phyloP scores from a whole-genome alignment of 2,797 vertebrate genomes.

The Rhabdophis nuchalis region DNA sequence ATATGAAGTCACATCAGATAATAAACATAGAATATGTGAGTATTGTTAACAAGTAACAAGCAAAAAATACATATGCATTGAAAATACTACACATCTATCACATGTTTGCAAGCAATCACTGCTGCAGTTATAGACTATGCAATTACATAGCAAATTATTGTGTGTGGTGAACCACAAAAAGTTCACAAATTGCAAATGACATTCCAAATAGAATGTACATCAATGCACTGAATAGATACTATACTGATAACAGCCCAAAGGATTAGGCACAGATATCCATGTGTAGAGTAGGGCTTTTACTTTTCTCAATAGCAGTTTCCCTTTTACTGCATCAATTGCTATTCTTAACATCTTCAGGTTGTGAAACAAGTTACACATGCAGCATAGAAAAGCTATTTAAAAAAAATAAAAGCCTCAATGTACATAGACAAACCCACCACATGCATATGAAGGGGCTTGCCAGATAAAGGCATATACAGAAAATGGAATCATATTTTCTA shows the following conservation, averaged over 20 bases:
- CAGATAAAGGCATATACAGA: not conserved
- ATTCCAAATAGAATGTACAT: constrained; percentile 76
- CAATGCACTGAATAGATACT: constrained; percentile 73
- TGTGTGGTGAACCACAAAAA: constrained; percentile 69
- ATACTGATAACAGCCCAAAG: constrained; percentile 62
- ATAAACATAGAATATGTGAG: constrained; percentile 99
- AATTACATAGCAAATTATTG: constrained; percentile 75
- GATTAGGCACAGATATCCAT: not conserved
- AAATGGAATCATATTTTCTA: not conserved
- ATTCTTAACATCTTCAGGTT: not conserved
- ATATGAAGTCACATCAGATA: constrained; percentile 99
- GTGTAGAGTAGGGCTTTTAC: not conserved
- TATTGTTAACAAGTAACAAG: constrained; percentile 99
- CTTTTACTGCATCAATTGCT: constrained; percentile 1
- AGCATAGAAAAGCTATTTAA: not conserved
- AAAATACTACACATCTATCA: constrained; percentile 88
- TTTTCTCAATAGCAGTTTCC: not conserved
- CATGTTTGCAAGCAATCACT: constrained; percentile 84
- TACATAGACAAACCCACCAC: not conserved
- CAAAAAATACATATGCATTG: constrained; percentile 98
- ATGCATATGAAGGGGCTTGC: constrained; percentile 5
- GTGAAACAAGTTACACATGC: not conserved
- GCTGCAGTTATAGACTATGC: constrained; percentile 84
- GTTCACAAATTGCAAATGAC: constrained; percentile 74
- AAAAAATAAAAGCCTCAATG: constrained; percentile 3